A percentile compares a stretch with the other conserved stretches of the same genome.
These are phyloP conservation scores for Pogonophryne albipinna DNA, from an alignment of 2,797 vertebrate species.

Conservation along the genomic window DNA sequence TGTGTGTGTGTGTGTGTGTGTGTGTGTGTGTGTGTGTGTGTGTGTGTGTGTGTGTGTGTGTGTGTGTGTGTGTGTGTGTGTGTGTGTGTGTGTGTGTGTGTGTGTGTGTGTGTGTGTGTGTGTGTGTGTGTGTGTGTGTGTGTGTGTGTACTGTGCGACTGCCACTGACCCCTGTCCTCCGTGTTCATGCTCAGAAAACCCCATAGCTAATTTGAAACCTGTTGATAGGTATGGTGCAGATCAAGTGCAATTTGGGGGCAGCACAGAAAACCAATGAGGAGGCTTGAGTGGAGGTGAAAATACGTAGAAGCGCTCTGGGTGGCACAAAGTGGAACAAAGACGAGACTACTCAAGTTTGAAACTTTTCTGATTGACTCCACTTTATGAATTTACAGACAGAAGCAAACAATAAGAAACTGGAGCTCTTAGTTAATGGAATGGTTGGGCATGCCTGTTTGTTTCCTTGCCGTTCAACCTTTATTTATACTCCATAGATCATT, in stretches of 20 bases:
- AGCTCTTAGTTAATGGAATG: background rate
- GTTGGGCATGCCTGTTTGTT: background rate
- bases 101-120: slow-evolving; percentile 23
- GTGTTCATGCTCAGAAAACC: slow-evolving; percentile 48
- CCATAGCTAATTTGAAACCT: slow-evolving; percentile 65
- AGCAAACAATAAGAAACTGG: background rate
- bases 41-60: slow-evolving; percentile 29
- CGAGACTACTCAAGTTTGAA: background rate
- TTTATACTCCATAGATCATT: background rate
- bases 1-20: slow-evolving; percentile 34
- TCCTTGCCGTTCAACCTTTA: background rate
- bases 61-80: slow-evolving; percentile 25
- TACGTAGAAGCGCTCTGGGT: background rate
- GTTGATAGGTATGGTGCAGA: slow-evolving; percentile 69
- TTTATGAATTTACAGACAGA: slow-evolving; percentile 2
- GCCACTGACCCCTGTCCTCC: slow-evolving; percentile 59
- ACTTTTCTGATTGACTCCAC: background rate
- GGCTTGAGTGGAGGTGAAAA: background rate
- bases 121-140: slow-evolving; percentile 36
- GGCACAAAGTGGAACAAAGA: slow-evolving; percentile 29
- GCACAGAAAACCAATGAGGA: slow-evolving; percentile 31
- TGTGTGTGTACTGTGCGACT: slow-evolving; percentile 26
- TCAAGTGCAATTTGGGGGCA: slow-evolving; percentile 55
- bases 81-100: slow-evolving; percentile 29
- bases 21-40: slow-evolving; percentile 24